Percentiles rank a stretch among this genome's conserved stretches.
Conservation (phyloP, 2,797 vertebrate genomes). For the Rhynchotus rufescens region DNA sequence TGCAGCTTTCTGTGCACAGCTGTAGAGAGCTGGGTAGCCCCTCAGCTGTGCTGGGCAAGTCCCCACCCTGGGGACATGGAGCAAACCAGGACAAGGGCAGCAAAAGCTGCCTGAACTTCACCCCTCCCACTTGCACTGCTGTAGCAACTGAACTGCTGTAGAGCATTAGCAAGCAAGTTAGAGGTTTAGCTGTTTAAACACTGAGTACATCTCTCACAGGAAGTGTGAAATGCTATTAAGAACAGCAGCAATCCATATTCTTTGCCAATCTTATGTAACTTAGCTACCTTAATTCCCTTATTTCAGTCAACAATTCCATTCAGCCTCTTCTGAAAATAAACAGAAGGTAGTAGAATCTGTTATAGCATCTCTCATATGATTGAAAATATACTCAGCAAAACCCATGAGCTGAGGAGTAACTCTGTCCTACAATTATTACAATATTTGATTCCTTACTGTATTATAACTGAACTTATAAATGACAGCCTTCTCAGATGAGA, state of each 20-base stretch:
- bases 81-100: not conserved
- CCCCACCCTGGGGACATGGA: fast-evolving
- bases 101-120: not conserved
- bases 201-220: not conserved
- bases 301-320: conserved; percentile 37
- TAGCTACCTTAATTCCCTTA: conserved; percentile 52
- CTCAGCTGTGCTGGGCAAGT: not conserved
- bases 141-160: not conserved
- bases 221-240: not conserved
- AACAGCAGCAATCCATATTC: not conserved
- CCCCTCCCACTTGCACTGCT: not conserved
- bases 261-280: conserved; percentile 17
- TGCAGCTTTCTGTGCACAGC: not conserved
- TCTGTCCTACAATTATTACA: fast-evolving
- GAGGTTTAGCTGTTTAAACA: not conserved
- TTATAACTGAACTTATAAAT: not conserved
- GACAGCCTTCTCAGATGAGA: not conserved
- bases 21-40: fast-evolving
- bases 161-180: not conserved
- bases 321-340: conserved; percentile 40
- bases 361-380: conserved; percentile 5
- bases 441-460: not conserved
- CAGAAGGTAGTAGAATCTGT: conserved; percentile 24
- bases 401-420: not conserved
- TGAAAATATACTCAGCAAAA: not conserved